A percentile compares a stretch with the other conserved stretches of the same genome.
phyloP scores from a whole-genome alignment of 2,113 vertebrate genomes.

The Tupaia tana region DNA sequence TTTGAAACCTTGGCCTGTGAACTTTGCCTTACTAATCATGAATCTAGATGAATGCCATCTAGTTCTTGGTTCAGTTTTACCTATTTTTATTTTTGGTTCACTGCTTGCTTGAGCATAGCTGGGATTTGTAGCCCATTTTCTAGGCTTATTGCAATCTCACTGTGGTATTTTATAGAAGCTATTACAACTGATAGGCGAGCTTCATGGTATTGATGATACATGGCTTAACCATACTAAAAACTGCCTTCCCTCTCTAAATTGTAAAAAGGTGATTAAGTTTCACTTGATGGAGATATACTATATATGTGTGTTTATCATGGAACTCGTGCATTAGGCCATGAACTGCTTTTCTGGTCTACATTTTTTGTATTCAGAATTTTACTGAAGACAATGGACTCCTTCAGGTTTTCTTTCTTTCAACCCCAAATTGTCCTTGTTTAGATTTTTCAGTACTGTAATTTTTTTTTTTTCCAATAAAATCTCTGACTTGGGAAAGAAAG shows the following conservation, averaged over 20 bases:
- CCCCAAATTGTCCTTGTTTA: conserved; percentile 70
- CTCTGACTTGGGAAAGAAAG: conserved; percentile 73
- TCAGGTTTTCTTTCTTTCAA: conserved; percentile 54
- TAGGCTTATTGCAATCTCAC: conserved; percentile 91
- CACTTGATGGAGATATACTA: conserved; percentile 82
- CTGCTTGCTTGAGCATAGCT: conserved; percentile 91
- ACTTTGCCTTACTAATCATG: conserved; percentile 86
- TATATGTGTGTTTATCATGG: conserved; percentile 78
- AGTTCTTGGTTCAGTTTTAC: conserved; percentile 88
- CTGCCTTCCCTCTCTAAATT: conserved; percentile 83
- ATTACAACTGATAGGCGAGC: conserved; percentile 93
- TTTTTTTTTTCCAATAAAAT: conserved; percentile 72
- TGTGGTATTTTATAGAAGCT: conserved; percentile 92
- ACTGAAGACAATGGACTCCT: conserved; percentile 47
- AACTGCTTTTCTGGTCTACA: conserved; percentile 75
- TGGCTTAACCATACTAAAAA: conserved; percentile 86
- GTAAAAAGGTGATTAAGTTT: conserved; percentile 87
- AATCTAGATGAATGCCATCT: conserved; percentile 88
- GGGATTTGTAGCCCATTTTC: conserved; percentile 95
- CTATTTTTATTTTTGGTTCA: conserved; percentile 93
- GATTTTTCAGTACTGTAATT: conserved; percentile 70
- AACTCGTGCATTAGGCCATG: conserved; percentile 68
- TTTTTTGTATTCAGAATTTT: conserved; percentile 72
- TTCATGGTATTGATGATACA: conserved; percentile 91
- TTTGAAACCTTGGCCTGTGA: conserved; percentile 90